Percentiles rank a stretch among this genome's conserved stretches.
Evolutionary conservation across 2,797 vertebrate species (phyloP).

Genomic region (Hoplostethus atlanticus): DNA sequence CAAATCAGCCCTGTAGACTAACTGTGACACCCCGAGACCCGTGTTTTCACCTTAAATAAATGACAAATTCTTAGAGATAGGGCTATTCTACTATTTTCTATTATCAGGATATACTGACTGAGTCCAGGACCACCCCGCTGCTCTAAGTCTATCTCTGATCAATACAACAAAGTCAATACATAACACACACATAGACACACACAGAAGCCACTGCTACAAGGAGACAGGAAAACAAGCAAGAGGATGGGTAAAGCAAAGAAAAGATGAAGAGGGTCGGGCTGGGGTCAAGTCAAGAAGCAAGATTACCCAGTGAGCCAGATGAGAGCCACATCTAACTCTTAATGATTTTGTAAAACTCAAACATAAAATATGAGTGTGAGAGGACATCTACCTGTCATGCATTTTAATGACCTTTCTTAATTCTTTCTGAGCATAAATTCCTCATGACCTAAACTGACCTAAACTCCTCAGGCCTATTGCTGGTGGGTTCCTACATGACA

Average conservation of each 20-base stretch:
- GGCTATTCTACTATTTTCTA: constrained; percentile 29
- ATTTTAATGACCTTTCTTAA: constrained; percentile 23
- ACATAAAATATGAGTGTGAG: constrained; percentile 32
- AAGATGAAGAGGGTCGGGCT: constrained; percentile 7
- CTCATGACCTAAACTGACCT: not conserved
- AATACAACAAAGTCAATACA: constrained; percentile 65
- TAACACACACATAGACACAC: constrained; percentile 26
- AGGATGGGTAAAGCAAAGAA: constrained; percentile 23
- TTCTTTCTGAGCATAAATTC: constrained; percentile 27
- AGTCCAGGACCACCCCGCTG: constrained; percentile 56
- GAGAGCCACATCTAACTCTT: not conserved
- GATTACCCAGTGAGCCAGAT: constrained; percentile 8
- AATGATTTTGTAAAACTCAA: constrained; percentile 8
- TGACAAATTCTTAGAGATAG: constrained; percentile 19
- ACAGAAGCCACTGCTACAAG: constrained; percentile 12
- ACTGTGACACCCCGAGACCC: constrained; percentile 19
- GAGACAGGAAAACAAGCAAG: constrained; percentile 44
- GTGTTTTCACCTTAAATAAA: constrained; percentile 54
- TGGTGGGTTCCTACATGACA: not conserved
- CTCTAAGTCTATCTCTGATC: constrained; percentile 56
- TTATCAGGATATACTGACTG: constrained; percentile 43
- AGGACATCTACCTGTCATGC: constrained; percentile 5
- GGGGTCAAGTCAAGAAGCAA: not conserved
- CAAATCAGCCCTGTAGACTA: constrained; percentile 56
- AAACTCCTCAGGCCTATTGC: constrained; percentile 1